Evolutionary conservation across 2,113 vertebrate genomes (phyloP).

Genomic region (Acrocephalus arundinaceus): DNA sequence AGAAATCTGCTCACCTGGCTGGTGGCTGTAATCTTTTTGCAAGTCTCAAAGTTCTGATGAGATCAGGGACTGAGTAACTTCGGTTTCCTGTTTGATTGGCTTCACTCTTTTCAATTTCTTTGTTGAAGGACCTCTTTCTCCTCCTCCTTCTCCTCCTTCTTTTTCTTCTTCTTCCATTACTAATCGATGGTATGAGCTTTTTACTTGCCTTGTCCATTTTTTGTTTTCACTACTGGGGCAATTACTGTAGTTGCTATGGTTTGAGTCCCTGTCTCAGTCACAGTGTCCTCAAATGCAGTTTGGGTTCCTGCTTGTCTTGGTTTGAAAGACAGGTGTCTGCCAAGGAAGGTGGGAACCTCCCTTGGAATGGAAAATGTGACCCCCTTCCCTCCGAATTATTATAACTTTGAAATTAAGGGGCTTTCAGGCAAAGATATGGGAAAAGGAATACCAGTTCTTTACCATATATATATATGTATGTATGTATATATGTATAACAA

Average conservation of each 20-base stretch:
- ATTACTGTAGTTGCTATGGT: neutral
- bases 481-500: too few species aligned
- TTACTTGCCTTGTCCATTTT: too few species aligned
- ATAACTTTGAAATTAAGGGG: too few species aligned
- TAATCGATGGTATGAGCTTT: too few species aligned
- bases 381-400: too few species aligned
- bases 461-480: too few species aligned
- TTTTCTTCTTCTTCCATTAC: neutral
- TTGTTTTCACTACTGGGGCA: neutral
- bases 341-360: too few species aligned
- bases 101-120: neutral
- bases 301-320: neutral
- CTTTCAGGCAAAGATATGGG: too few species aligned
- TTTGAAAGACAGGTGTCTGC: too few species aligned
- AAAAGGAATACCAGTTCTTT: too few species aligned
- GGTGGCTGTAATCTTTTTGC: neutral
- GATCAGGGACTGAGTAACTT: neutral
- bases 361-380: too few species aligned
- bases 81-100: neutral
- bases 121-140: neutral
- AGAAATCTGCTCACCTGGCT: neutral
- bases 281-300: neutral
- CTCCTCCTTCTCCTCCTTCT: neutral
- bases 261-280: neutral
- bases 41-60: neutral